Percentiles rank a stretch among this genome's conserved stretches.
phyloP scores from a whole-genome alignment of 2,113 vertebrate species.

The Sinosuthora webbiana region DNA sequence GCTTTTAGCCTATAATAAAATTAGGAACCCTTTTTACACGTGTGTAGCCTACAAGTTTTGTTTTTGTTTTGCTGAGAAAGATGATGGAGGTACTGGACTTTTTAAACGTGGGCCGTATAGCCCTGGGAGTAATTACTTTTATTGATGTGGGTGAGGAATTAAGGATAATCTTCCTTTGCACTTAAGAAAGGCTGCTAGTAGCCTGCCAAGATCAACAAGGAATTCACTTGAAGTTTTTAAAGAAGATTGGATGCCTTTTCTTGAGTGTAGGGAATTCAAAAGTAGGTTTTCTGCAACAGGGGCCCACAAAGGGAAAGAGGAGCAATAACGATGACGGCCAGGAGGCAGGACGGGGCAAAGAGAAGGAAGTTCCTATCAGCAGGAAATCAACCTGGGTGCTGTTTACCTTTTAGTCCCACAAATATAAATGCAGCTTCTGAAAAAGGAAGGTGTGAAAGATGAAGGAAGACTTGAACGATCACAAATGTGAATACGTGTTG shows the following conservation, averaged over 20 bases:
- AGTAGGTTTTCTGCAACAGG: background rate
- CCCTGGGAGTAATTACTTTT: background rate
- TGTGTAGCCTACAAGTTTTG: background rate
- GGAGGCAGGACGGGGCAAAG: background rate
- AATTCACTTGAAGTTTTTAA: background rate
- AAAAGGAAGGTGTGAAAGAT: background rate
- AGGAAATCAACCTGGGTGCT: background rate
- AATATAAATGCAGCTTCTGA: background rate
- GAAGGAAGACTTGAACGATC: constrained; percentile 1
- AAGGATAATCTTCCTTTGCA: background rate
- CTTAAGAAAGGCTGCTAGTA: background rate
- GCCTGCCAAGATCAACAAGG: background rate
- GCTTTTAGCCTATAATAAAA: background rate
- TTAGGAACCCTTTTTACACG: background rate
- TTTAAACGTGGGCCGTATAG: background rate
- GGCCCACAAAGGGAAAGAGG: background rate
- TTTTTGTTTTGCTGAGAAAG: background rate
- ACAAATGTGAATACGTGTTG: background rate
- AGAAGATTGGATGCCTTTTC: background rate
- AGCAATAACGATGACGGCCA: background rate
- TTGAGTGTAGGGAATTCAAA: background rate
- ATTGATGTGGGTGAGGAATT: background rate
- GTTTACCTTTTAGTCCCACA: background rate
- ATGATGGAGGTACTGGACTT: background rate
- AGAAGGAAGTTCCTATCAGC: background rate